A percentile compares a stretch with the other conserved stretches of the same genome.
Conservation (phyloP, 2,113 vertebrate genomes). For the Rissa tridactyla region DNA sequence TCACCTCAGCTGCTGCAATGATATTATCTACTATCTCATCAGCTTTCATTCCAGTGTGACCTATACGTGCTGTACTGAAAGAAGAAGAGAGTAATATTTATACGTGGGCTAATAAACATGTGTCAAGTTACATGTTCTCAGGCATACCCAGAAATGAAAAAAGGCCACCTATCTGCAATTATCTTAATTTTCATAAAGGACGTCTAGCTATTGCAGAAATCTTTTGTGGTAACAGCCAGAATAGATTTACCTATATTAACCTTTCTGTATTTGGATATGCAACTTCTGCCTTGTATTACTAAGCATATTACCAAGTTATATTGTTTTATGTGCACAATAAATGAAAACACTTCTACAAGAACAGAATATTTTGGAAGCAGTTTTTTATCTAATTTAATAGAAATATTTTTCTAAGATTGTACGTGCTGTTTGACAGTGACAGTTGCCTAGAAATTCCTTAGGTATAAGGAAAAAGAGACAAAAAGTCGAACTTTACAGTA, state of each 20-base stretch:
- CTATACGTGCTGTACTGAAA: slow-evolving; percentile 80
- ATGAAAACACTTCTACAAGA: neutral
- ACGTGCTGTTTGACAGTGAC: neutral
- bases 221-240: neutral
- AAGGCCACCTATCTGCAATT: neutral
- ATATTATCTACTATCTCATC: slow-evolving; percentile 81
- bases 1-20: slow-evolving; percentile 64
- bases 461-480: neutral
- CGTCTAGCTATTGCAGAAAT: neutral
- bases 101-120: neutral
- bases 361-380: neutral
- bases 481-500: neutral
- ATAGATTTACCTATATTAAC: neutral
- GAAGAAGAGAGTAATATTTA: neutral
- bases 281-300: neutral
- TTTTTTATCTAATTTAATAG: neutral
- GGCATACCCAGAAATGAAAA: neutral
- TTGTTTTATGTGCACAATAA: neutral
- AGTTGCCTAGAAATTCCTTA: neutral
- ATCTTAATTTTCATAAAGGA: neutral
- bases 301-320: neutral
- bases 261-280: neutral
- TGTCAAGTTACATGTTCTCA: neutral
- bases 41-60: slow-evolving; percentile 80
- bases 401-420: neutral